Evolutionary conservation across 2,888 invertebrate genomes (phyloP).

Genomic region (Rhyacophila evoluta): DNA sequence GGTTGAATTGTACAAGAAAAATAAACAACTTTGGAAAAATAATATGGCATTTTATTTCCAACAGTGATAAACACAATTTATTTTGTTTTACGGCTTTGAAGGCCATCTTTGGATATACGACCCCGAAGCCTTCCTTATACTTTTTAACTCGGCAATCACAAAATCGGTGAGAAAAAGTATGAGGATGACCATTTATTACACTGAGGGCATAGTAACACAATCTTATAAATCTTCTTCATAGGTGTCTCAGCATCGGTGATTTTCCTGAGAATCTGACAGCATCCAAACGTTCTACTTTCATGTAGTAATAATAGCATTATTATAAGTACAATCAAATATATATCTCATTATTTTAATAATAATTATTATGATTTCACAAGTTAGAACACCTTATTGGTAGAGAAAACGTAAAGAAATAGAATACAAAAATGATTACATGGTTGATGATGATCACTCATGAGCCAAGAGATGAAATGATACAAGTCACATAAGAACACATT

Average conservation of each 20-base stretch:
- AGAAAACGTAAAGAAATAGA: slow-evolving; percentile 3
- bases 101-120: slow-evolving; percentile 29
- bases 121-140: neutral
- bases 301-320: slow-evolving; percentile 5
- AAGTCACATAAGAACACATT: neutral
- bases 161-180: neutral
- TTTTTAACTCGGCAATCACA: neutral
- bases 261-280: slow-evolving; percentile 10
- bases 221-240: slow-evolving; percentile 22
- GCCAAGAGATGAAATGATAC: neutral
- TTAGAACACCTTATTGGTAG: slow-evolving; percentile 16
- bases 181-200: neutral
- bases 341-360: slow-evolving; percentile 19
- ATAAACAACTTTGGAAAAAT: slow-evolving; percentile 30
- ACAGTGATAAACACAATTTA: slow-evolving; percentile 31
- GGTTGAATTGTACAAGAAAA: neutral
- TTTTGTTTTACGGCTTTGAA: neutral
- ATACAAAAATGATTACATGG: neutral
- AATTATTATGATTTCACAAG: slow-evolving; percentile 19
- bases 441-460: neutral
- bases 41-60: slow-evolving; percentile 34
- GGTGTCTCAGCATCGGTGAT: neutral
- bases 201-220: slow-evolving; percentile 13
- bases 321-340: slow-evolving; percentile 24
- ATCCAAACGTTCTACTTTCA: neutral